Evolutionary conservation across 37 sponge, comb jelly and placozoan genomes (phyloP), one percentile per base, ranked within the genome.

Genomic region (Chondrilla cf. caribensis): DNA sequence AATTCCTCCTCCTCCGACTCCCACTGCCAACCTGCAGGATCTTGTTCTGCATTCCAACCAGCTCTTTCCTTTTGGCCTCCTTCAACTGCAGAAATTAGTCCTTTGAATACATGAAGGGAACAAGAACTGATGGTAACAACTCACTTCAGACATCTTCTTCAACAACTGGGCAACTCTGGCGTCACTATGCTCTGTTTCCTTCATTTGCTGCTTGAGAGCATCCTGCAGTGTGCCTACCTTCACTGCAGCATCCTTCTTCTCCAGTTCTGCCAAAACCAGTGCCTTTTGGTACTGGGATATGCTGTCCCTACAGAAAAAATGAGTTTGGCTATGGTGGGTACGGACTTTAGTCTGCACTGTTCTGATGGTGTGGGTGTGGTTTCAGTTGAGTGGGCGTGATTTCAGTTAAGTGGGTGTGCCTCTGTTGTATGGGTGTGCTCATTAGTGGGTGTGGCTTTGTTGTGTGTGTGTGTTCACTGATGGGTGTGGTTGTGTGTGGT

Each of bases 211-310:
- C 4, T 73, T 73, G 24, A 73, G 76, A 9, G 44, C 41, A 3
- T 37, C 24, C 43, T 73, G 76, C 0, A 73, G 76, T 7, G 43
- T 18, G 24, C 15, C 19, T 42, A 40, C 76, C 25, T 39, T 37
- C 21, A 73, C 21, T 4, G 25, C 44, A 21, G 76, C 24, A 21
- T 73, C 76, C 44, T 73, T 73, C 76, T 73, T 37, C 76, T 73
- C 76, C 43, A 21, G 21, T 38, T 73, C 76, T 41, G 76, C 76
- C 2, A 39, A 25, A n/a, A 73, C 76, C 21, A 73, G 76, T 37
- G 76, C 76, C 40, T 42, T 73, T 37, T 73, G 76, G 25, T 73
- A 73, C 76, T 73, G 76, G 3, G 24, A 31, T 22, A 73, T 73
- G 44, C 2, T 73, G n/a, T 73, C 76, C 76, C 76, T 73, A 37